A percentile compares a stretch with the other conserved stretches of the same genome.
Conservation (phyloP, 2,113 vertebrate genomes). For the Cisticola juncidis region DNA sequence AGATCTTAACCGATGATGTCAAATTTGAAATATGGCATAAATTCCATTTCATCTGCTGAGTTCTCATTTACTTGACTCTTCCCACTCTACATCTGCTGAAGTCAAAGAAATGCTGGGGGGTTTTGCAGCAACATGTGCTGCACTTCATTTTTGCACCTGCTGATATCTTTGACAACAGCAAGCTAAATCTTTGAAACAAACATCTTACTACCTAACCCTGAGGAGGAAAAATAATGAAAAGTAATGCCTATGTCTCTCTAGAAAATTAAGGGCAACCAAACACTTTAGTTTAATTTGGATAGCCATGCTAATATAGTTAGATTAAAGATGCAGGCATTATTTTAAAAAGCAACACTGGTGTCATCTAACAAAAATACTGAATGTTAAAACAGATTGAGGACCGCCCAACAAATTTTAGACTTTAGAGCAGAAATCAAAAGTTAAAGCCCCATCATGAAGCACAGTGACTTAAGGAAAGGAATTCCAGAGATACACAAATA, state of each 20-base stretch:
- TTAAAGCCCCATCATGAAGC: not conserved
- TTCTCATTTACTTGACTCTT: slow-evolving; percentile 60
- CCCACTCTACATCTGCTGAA: slow-evolving; percentile 63
- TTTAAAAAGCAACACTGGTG: not conserved
- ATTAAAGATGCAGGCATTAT: not conserved
- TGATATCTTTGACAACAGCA: slow-evolving; percentile 26
- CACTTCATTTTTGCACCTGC: slow-evolving; percentile 33
- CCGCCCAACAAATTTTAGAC: not conserved
- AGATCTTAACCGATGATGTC: slow-evolving; percentile 3
- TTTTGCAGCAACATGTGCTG: slow-evolving; percentile 17
- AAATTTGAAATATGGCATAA: slow-evolving; percentile 41
- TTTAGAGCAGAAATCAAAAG: not conserved
- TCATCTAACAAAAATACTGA: not conserved
- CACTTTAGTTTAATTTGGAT: not conserved
- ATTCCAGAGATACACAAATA: not conserved
- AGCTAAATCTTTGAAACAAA: not conserved
- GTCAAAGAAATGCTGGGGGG: not conserved
- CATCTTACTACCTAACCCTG: not conserved
- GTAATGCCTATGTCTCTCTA: not conserved
- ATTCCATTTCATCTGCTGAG: not conserved
- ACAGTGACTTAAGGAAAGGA: not conserved
- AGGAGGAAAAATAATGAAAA: not conserved
- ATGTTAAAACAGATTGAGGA: not conserved
- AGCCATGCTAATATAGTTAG: not conserved
- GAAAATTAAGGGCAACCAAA: not conserved